A percentile compares a stretch with the other conserved stretches of the same genome.
These are phyloP conservation scores for Ochropleura leucogaster DNA, from an alignment of 2,888 invertebrate genomes.

Conservation along the genomic window DNA sequence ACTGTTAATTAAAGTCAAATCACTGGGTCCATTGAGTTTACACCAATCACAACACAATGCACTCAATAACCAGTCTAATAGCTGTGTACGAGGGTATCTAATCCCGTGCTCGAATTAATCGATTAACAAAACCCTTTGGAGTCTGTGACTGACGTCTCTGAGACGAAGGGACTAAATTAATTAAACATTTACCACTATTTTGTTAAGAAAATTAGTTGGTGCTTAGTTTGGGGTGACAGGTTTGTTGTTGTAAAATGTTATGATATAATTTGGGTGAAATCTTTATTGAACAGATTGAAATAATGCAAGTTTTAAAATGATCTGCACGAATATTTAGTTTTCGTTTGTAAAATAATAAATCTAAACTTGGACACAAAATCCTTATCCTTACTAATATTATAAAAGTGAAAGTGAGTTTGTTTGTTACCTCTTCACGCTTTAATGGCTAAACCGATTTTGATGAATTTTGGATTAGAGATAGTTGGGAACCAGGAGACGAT, in stretches of 20 bases:
- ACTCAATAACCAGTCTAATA: conserved; percentile 21
- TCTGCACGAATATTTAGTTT: background rate
- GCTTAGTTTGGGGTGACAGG: conserved; percentile 3
- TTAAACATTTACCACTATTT: conserved; percentile 44
- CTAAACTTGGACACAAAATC: too few species aligned
- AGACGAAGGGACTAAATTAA: conserved; percentile 41
- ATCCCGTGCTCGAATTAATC: conserved; percentile 13
- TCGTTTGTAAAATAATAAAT: background rate
- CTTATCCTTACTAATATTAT: too few species aligned
- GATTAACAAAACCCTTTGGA: conserved; percentile 36
- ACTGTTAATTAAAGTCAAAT: conserved; percentile 28
- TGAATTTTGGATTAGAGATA: too few species aligned
- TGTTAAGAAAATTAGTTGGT: conserved; percentile 18
- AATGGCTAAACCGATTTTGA: too few species aligned
- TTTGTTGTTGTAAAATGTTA: background rate
- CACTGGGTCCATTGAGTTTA: conserved; percentile 5
- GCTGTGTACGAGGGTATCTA: conserved; percentile 11
- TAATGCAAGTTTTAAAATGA: background rate
- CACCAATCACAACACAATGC: background rate
- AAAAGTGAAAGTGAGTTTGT: too few species aligned
- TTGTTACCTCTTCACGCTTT: too few species aligned
- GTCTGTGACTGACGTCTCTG: conserved; percentile 45
- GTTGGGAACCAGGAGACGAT: too few species aligned
- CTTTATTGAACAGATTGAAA: background rate
- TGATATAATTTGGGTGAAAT: background rate